Evolutionary conservation across 2,797 vertebrate genomes (phyloP).

Genomic region (Pipistrellus nathusii): DNA sequence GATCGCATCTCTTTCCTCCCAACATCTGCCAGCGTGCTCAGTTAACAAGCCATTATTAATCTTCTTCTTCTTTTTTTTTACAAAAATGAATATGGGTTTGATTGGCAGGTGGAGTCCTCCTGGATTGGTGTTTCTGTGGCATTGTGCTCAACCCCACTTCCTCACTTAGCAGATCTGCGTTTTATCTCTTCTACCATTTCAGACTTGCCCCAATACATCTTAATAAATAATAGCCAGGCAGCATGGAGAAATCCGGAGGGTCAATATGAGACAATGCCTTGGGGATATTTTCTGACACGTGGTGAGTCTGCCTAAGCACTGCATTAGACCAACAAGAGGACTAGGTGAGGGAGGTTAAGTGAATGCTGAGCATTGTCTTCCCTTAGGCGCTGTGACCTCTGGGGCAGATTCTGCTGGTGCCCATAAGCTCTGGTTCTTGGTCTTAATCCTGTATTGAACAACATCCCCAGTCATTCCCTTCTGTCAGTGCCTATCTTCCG

Average conservation of each 20-base stretch:
- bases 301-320: constrained; percentile 56
- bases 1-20: constrained; percentile 58
- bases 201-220: constrained; percentile 64
- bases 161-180: constrained; percentile 39
- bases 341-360: constrained; percentile 58
- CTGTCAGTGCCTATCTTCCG: background rate
- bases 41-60: constrained; percentile 80
- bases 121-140: constrained; percentile 62
- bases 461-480: background rate
- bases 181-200: constrained; percentile 68
- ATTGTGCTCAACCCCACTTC: constrained; percentile 59
- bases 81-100: constrained; percentile 68
- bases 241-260: constrained; percentile 70
- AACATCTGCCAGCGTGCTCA: constrained; percentile 64
- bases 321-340: constrained; percentile 59
- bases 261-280: constrained; percentile 72
- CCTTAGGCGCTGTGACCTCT: constrained; percentile 55
- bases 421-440: background rate
- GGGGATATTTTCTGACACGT: constrained; percentile 64
- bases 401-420: background rate
- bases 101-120: constrained; percentile 79
- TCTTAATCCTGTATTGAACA: constrained; percentile 39
- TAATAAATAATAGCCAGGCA: constrained; percentile 75
- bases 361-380: constrained; percentile 20
- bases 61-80: constrained; percentile 20